A percentile compares a stretch with the other conserved stretches of the same genome.
These are phyloP conservation scores for Orthonyx spaldingii DNA, from an alignment of 2,113 vertebrate species.

Conservation along the genomic window DNA sequence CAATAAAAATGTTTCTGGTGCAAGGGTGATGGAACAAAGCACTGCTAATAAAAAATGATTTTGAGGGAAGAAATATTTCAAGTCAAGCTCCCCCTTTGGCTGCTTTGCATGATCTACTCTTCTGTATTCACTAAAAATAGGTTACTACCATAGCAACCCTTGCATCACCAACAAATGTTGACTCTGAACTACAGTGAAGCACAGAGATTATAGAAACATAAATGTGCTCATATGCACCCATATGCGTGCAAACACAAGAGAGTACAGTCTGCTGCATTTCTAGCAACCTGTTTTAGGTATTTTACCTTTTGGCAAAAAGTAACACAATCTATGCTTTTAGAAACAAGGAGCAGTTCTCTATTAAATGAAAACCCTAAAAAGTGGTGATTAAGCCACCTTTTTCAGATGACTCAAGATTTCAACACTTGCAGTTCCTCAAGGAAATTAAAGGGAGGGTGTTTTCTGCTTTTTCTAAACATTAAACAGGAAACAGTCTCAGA, in stretches of 20 bases:
- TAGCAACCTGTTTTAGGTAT: not conserved
- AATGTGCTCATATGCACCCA: not conserved
- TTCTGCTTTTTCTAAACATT: not conserved
- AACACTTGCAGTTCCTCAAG: not conserved
- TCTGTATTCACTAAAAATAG: slow-evolving; percentile 60
- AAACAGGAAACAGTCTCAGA: not conserved
- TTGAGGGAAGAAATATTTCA: not conserved
- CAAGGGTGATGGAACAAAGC: not conserved
- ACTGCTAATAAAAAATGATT: not conserved
- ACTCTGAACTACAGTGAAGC: not conserved
- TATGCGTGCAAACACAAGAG: not conserved
- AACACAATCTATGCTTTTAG: not conserved
- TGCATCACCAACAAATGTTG: slow-evolving; percentile 53
- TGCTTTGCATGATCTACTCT: slow-evolving; percentile 31
- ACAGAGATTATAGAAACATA: not conserved
- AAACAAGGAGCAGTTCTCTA: not conserved
- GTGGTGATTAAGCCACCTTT: not conserved
- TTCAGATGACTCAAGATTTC: not conserved
- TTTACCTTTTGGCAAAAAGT: not conserved
- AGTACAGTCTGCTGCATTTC: not conserved
- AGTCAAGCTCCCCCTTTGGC: slow-evolving; percentile 7
- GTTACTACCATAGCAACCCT: slow-evolving; percentile 65
- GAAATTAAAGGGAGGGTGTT: not conserved
- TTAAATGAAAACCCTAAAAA: not conserved
- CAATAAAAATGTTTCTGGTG: not conserved